Base-by-base conservation (phyloP, 2,797 vertebrate species). In the Babyrousa celebensis region DNA sequence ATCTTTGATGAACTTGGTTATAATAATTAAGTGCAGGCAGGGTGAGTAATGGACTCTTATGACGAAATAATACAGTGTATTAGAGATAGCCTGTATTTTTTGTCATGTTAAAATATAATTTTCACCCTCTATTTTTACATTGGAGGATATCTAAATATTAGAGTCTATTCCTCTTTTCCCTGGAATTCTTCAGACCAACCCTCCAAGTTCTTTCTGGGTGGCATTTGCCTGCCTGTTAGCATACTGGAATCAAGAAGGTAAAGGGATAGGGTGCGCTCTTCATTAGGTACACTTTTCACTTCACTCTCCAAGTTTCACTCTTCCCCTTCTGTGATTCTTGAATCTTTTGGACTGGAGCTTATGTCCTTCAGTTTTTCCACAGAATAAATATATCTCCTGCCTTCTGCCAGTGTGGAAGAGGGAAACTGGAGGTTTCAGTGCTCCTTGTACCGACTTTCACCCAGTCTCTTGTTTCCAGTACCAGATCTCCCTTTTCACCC, bases 21-120 rank as follows among this genome's bases (percentile, higher is more conserved):
- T 97, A 95, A 70, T 94, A 72, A 89, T 86, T 96, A 85, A 89
- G 36, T 79, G 15, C 23, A 78, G 79, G 29, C 52, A 68, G 68
- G 40, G 14, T 86, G 56, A 63, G 17, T 82, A 48, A 88, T 67
- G 20, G 5, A 62, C 21, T 43, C 11, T 89, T 85, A 75, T 0
- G 60, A 84, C 20, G 87, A 54, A 63, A 74, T 58, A 87, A 71
- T 60, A 65, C 7, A 36, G 23, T 78, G 12, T 40, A 18, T 84
- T 94, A 60, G 40, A 56, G 7, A 7, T 87, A 60, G 62, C 18
- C 43, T 85, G 32, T 83, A 83, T 79, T 89, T 96, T 43, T 65
- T 80, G 86, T 74, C 87, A 71, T 94, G 36, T 71, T 85, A 91
- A 93, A 83, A 79, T 85, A 40, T 54, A 29, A 21, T 88, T 90